A percentile compares a stretch with the other conserved stretches of the same genome.
Conservation (phyloP, 2,888 invertebrate genomes). For the Euzetes globulus region DNA sequence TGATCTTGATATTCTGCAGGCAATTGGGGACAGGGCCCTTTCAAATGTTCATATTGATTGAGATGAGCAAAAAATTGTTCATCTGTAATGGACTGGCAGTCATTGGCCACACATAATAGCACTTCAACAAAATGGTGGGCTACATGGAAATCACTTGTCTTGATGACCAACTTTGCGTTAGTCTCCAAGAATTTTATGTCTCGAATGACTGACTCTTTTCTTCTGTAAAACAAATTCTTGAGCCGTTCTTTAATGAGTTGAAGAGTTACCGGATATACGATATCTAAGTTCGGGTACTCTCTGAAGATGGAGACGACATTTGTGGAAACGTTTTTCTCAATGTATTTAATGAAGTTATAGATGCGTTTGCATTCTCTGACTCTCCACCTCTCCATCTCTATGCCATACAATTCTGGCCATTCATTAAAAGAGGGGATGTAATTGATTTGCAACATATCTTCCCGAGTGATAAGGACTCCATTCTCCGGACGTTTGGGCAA, state of each 20-base stretch:
- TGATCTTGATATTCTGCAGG: too few species aligned
- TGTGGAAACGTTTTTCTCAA: background rate
- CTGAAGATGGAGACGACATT: background rate
- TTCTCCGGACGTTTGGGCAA: too few species aligned
- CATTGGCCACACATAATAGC: background rate
- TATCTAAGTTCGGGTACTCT: background rate
- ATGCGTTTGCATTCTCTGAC: background rate
- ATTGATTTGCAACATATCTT: background rate
- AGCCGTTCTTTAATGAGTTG: background rate
- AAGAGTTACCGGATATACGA: background rate
- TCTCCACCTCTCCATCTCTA: background rate
- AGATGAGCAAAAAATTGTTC: background rate
- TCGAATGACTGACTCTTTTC: background rate
- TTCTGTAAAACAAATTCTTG: background rate
- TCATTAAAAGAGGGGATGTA: background rate
- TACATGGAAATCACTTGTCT: background rate
- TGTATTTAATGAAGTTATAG: background rate
- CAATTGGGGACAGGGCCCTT: background rate
- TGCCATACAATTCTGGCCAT: background rate
- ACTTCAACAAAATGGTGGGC: background rate
- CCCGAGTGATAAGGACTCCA: background rate
- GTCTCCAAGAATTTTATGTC: background rate
- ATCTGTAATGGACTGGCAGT: background rate
- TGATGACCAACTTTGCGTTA: background rate
- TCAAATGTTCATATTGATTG: background rate